A percentile compares a stretch with the other conserved stretches of the same genome.
phyloP scores from a whole-genome alignment of 2,888 invertebrate genomes.

The Cybosia mesomella region DNA sequence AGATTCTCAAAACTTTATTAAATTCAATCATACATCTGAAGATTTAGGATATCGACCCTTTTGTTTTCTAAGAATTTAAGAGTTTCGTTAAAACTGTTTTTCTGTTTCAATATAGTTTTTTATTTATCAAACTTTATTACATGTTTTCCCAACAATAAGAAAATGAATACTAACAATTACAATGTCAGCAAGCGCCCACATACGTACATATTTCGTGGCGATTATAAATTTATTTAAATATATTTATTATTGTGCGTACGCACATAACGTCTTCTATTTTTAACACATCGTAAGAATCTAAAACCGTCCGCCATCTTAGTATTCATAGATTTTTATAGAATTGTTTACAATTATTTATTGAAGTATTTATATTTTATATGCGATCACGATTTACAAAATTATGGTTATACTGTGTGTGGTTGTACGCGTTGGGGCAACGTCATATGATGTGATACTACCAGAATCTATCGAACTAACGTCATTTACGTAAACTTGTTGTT shows the following conservation, averaged over 20 bases:
- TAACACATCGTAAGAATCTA: constrained; percentile 21
- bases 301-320: constrained; percentile 3
- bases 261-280: constrained; percentile 10
- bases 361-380: not conserved
- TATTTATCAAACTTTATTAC: not conserved
- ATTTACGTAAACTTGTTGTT: no score
- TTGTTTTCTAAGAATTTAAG: not conserved
- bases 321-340: constrained; percentile 8
- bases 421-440: not conserved
- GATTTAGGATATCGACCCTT: not conserved
- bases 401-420: not conserved
- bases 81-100: not conserved
- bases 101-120: not conserved
- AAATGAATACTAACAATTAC: constrained; percentile 24
- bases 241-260: constrained; percentile 16
- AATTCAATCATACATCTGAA: no score
- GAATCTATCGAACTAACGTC: no score
- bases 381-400: constrained; percentile 3
- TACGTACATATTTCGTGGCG: not conserved
- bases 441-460: no score
- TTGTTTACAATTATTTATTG: constrained; percentile 12
- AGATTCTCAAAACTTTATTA: no score
- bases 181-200: constrained; percentile 37
- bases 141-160: not conserved
- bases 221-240: not conserved